Base-by-base conservation (phyloP, 2,888 invertebrate species). In the Dastarcus helophoroides region DNA sequence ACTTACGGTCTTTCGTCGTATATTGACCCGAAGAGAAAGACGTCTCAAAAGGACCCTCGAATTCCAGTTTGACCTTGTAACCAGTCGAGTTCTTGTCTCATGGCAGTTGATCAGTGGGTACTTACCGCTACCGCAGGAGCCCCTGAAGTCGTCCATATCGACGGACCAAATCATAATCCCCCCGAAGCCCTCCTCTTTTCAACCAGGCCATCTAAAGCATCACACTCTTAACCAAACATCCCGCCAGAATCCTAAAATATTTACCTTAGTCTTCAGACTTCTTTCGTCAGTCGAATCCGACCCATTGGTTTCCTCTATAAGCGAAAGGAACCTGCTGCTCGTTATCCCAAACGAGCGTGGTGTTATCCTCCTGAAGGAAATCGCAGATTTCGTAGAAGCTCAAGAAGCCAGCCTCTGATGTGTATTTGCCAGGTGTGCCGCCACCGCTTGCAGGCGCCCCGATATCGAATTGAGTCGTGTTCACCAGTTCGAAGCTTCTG, bases 141-240 rank as follows among this genome's bases (percentile, higher is more conserved):
- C 91, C 40, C 77, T 68, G 66, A 93, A 94, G 60, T 94, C 94
- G 51, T 94, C 94, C 88, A 93, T 83, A 51, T 94, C 93, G 14
- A 93, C 73, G 0, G 91, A 91, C 93, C 93, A 94, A 28, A 94
- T 81, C 89, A 94, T 94, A 33, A 93, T 88, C 11, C 94, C 94
- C 22, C 90, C 93, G 42, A 89, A 89, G 14, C 88, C 90, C 71
- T 88, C 85, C 53, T 89, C 86, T 57, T 86, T n/a, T 89, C 35
- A 91, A 66, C 91, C 91, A 93, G 35, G 81, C 79, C 77, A 86
- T 88, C 89, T 90, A 54, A 2, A 50, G 50, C 29, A n/a, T 23
- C n/a, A n/a, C n/a, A n/a, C n/a, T n/a, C n/a, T n/a, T n/a, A 8
- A 17, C 6, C 6, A 17, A 17, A 7, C 8, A 17, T n/a, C n/a